Base-by-base conservation (phyloP, 1,140 invertebrate genomes). In the Bilobella aurantiaca region DNA sequence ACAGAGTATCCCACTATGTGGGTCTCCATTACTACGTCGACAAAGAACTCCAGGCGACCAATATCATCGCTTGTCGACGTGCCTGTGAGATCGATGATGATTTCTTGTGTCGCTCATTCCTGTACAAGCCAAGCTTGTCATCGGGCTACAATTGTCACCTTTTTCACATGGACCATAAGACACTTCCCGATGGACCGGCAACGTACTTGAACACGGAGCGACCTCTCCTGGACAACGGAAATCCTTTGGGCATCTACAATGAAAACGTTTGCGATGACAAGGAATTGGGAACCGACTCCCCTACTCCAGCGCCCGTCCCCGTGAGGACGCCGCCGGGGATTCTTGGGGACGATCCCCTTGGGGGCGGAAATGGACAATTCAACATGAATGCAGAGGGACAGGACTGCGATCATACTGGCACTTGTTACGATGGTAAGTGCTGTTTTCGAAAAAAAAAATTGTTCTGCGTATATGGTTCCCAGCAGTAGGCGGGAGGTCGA, bases 21-120 rank as follows among this genome's bases (percentile, higher is more conserved):
- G 87, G 88, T 3, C 79, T 95, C 0, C 89, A 95, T 74, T 95
- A 93, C 77, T 95, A 95, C 78, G 88, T 88, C 0, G 93, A 96
- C 77, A 95, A 95, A 79, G 91, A 94, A 75, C 76, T 95, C 23
- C 86, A 91, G 82, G 85, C 90, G 32, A 88, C 86, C 56, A 89
- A 85, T 29, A 87, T 92, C 74, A 82, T 86, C 0, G 90, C 88
- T 2, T 96, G 93, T 75, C 83, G 86, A 62, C 78, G 92, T 46
- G 91, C 92, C 37, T 95, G 93, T 76, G 90, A 93, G 76, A 87
- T 92, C 56, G 93, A 96, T 77, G 88, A 88, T 65, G 91, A 95
- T 78, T 95, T 96, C 79, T 82, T 95, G 0, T 96, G 92, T 77
- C 83, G 92, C 53, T 95, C 92, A 0, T 93, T 87, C 80, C 79